A percentile compares a stretch with the other conserved stretches of the same genome.
These are phyloP conservation scores for Mormyrops attenuatus DNA, from an alignment of 2,797 vertebrate genomes.

Conservation along the genomic window DNA sequence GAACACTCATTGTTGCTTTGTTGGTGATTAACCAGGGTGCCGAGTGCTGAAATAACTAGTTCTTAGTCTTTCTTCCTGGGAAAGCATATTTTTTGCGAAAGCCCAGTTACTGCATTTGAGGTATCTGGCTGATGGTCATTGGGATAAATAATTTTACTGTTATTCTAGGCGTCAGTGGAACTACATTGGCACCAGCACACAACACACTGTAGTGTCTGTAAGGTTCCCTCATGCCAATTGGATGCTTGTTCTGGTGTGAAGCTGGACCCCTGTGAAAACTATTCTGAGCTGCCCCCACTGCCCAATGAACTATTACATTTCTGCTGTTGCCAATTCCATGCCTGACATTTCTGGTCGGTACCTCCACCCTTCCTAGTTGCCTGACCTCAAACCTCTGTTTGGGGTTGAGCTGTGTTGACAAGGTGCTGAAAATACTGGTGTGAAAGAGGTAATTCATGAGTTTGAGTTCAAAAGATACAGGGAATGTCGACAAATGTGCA, in stretches of 20 bases:
- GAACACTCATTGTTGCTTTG: background rate
- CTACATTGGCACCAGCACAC: background rate
- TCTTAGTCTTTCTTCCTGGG: background rate
- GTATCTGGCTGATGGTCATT: background rate
- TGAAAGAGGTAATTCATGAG: background rate
- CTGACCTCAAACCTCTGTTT: background rate
- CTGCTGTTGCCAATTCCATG: background rate
- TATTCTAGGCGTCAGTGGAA: background rate
- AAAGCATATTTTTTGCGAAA: background rate
- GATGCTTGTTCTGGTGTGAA: conserved; percentile 6
- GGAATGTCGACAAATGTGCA: background rate
- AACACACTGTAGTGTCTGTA: background rate
- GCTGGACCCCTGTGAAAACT: background rate
- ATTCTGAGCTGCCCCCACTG: background rate
- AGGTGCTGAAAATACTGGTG: background rate
- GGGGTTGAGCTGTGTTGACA: background rate
- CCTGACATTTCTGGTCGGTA: background rate
- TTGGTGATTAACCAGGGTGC: background rate
- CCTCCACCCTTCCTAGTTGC: background rate
- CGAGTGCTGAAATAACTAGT: background rate
- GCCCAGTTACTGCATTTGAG: background rate
- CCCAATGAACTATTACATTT: background rate
- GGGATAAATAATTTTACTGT: background rate
- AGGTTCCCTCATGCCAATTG: background rate
- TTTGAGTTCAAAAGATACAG: background rate